Base-by-base conservation (phyloP, 2,888 invertebrate species). In the Electrophaes corylata region DNA sequence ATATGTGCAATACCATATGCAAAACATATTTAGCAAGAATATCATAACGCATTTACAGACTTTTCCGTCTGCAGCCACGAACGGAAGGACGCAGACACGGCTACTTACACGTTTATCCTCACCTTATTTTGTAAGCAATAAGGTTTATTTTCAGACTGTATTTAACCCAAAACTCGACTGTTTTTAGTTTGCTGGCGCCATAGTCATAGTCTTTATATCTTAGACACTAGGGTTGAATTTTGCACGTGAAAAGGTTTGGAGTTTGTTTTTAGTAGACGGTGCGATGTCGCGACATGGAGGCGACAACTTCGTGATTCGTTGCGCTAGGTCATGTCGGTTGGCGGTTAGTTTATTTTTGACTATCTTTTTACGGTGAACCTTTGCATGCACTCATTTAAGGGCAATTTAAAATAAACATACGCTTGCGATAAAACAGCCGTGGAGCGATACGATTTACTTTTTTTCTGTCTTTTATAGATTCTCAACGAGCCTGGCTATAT, bases 271-370 rank as follows among this genome's bases (percentile, higher is more conserved):
- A 52, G 62, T 57, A 65, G 65, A 64, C 66, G 56, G 48, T 57
- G 57, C 66, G 52, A 53, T 60, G 60, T 57, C 67, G 73, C 77
- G 79, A 73, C 78, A 67, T 50, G 37, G 52, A 64, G 78, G 76
- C 76, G 78, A 72, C 79, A 70, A 68, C 67, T 50, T 63, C 67
- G 64, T 73, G 74, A 75, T 59, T 73, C 73, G 74, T 73, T 76
- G 78, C 67, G 77, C 73, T 78, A 77, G 78, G 74, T 79, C 79
- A 70, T 66, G 73, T 64, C 67, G 59, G 62, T 49, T 64, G 73
- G 63, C 67, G 60, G 64, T 53, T 64, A 67, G 69, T 75, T 72
- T 75, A 73, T 78, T 78, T 76, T 66, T 35, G 57, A 55, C 58
- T 64, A 48, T 40, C 43, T 74, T 73, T 75, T 70, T 69, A 69